Evolutionary conservation across 2,113 vertebrate genomes (phyloP), one percentile per base, ranked within the genome.

Genomic region (Xenopus borealis): DNA sequence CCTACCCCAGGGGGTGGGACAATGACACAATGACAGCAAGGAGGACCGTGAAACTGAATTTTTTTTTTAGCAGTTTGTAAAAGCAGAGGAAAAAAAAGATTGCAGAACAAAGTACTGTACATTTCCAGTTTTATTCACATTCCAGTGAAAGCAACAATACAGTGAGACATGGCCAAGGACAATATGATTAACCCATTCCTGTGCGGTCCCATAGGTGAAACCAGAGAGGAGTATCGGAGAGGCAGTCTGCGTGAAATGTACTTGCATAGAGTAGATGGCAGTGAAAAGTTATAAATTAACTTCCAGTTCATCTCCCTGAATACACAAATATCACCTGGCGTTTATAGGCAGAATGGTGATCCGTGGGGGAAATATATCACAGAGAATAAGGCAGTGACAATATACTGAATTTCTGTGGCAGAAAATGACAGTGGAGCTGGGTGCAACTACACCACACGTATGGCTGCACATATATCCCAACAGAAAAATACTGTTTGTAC

Each of bases 401-500:
- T 40, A 40, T 40, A 63, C 1, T 52, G 12, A 59, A 16, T 66
- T 74, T 16, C 9, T n/a, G 4, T 7, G 53, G 53, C 53, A 55
- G 7, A 55, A n/a, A 40, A n/a, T 9, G 6, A 16, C 7, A 55
- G 18, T n/a, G 17, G 47, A 69, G 12, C 50, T 18, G 10, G 45
- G 46, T 74, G 40, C 52, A 75, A 59, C 12, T n/a, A 46, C n/a
- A 63, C 27, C 52, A 62, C 64, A 33, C 65, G 27, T 65, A 65
- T n/a, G 53, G 58, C 19, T 58, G 72, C 67, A 77, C 67, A 57
- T 63, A 20, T 1, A 70, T 69, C 46, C 45, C 57, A 69, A 77
- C 74, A 77, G 74, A 77, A 77, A 23, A 70, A 77, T 63, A 69
- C 74, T 70, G 74, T 77, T 64, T 64, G 33, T 61, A 70, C 53